Evolutionary conservation across 2,888 invertebrate species (phyloP), one percentile per base, ranked within the genome.

Genomic region (Linyphia triangularis): DNA sequence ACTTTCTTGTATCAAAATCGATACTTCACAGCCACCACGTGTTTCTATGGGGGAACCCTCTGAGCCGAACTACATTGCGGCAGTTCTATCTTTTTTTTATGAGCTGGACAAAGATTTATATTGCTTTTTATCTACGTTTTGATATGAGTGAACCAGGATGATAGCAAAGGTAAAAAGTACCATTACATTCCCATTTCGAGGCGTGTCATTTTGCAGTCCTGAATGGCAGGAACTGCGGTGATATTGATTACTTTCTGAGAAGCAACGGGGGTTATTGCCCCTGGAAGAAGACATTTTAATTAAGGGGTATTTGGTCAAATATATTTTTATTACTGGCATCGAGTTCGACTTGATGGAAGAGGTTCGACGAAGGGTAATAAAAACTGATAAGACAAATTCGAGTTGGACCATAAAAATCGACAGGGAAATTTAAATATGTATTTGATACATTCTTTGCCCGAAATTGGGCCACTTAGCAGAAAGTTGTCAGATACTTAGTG

Each of bases 191-290:
- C 19, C 73, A 28, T 73, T 57, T 57, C 57, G 19, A 26, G 13
- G 33, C 51, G 26, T 72, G 70, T 72, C 70, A 72, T 51, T 43
- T 72, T 72, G 26, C 30, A 9, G 19, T 19, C 73, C 9, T 28
- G 73, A 33, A 57, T 73, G 57, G 57, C 73, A 59, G 73, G 73
- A 73, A 73, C 72, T 73, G 73, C 73, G 33, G 73, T 59, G n/a
- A 30, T 73, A 73, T 73, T 73, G 73, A 73, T 73, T 73, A 13
- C 73, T 51, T 51, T 22, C 51, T 6, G 33, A 19, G 33, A 30
- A 73, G 70, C 43, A 16, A 26, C 28, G 70, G 26, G 70, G 69
- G 26, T 51, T 28, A 22, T 26, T 37, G 73, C 73, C 57, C 51
- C 26, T 16, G 19, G 73, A 33, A 16, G 26, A 26, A 1, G 7